A percentile compares a stretch with the other conserved stretches of the same genome.
Evolutionary conservation across 2,113 vertebrate species (phyloP).

Genomic region (Oreocharis arfaki): DNA sequence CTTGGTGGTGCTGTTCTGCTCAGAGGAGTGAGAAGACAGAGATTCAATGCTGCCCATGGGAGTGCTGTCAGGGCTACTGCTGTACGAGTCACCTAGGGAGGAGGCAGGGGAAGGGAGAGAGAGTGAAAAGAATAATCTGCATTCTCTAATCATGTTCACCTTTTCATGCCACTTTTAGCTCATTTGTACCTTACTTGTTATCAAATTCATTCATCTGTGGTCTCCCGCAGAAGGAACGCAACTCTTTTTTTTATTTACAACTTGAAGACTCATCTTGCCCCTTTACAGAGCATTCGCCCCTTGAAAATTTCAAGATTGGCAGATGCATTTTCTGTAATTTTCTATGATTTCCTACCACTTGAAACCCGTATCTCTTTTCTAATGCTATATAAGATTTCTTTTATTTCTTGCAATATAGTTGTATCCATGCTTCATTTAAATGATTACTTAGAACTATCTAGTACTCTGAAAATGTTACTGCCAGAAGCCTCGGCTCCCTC

Average conservation of each 20-base stretch:
- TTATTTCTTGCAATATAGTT: background rate
- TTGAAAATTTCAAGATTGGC: background rate
- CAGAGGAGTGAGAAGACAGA: conserved; percentile 96
- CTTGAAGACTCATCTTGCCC: background rate
- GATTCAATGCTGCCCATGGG: conserved; percentile 97
- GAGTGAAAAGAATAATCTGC: background rate
- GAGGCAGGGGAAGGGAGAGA: background rate
- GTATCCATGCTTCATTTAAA: background rate
- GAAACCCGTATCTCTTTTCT: background rate
- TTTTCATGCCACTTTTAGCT: background rate
- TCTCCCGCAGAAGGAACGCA: background rate
- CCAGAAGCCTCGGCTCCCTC: background rate
- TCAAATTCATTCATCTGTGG: background rate
- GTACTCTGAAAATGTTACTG: background rate
- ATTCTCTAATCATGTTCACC: background rate
- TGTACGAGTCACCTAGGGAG: conserved; percentile 88
- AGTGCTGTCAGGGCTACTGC: conserved; percentile 93
- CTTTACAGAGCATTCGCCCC: background rate
- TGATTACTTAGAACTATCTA: background rate
- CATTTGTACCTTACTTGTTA: background rate
- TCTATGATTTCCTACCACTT: background rate
- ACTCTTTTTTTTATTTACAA: background rate
- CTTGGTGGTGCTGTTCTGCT: conserved; percentile 86
- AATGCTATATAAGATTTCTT: background rate
- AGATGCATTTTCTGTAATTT: background rate